Base-by-base conservation (phyloP, 2,888 invertebrate species). In the Amphipoea oculea region DNA sequence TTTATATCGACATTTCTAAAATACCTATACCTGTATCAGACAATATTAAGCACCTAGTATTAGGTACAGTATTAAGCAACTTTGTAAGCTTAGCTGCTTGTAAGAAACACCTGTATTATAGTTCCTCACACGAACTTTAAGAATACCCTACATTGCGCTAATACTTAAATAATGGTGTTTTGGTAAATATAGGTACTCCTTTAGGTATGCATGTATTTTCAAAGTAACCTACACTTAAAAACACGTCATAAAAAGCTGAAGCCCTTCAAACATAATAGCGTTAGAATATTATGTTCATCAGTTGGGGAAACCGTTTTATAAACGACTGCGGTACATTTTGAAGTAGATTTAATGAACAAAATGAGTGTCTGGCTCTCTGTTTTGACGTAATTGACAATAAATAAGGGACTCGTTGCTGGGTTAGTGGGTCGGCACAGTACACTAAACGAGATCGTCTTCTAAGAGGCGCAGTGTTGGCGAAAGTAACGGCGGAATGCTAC, bases 401-500 rank as follows among this genome's bases (percentile, higher is more conserved):
- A 89, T 90, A 90, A 90, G 89, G 90, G 88, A 84, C 86, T 90
- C 70, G 88, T 85, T 87, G 87, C 73, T 83, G 73, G 91, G 93
- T 92, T 89, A 93, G 89, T 91, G 83, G 92, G 93, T 92, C 92
- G 83, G 42, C 87, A 74, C 81, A 87, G 89, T 92, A 88, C 88
- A 91, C 90, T 90, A 90, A 93, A 92, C 92, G 90, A 93, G 92
- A 93, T 92, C 92, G 91, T 92, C 92, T 93, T 90, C 90, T 90
- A 91, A 91, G 90, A 88, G 89, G 86, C 83, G 84, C 88, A 79
- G 87, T 91, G 90, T 90, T 88, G 93, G 96, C 94, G 96, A 96
- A 97, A 97, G 96, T 96, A 94, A 93, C 91, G 91, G 90, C 90
- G 94, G 95, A 95, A 94, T 94, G 94, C 92, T 91, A 94, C 94